Evolutionary conservation across 2,113 vertebrate genomes (phyloP).

Genomic region (Corythaixoides concolor): DNA sequence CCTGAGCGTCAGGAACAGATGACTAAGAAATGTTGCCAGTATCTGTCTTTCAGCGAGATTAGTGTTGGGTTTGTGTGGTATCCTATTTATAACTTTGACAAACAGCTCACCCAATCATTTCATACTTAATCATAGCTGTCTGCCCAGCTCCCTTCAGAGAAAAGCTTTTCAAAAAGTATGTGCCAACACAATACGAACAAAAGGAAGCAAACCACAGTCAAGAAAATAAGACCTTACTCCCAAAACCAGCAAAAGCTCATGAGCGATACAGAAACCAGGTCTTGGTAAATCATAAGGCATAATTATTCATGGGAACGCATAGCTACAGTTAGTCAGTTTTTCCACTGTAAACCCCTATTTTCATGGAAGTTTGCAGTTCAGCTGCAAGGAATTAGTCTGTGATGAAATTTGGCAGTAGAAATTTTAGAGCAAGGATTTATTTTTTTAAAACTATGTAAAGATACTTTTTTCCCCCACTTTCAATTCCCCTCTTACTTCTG

Average conservation of each 20-base stretch:
- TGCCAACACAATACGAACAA: constrained; percentile 45
- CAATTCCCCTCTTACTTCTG: neutral
- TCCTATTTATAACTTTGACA: constrained; percentile 71
- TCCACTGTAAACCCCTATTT: constrained; percentile 58
- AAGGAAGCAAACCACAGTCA: constrained; percentile 51
- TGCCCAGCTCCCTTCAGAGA: constrained; percentile 45
- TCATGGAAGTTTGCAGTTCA: constrained; percentile 49
- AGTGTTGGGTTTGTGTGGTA: constrained; percentile 64
- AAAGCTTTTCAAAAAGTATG: constrained; percentile 32
- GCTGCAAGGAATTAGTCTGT: constrained; percentile 55
- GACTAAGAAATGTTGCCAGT: constrained; percentile 66
- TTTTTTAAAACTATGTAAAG: neutral
- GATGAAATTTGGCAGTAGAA: constrained; percentile 41
- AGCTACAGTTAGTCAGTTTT: constrained; percentile 64
- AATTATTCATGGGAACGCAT: constrained; percentile 47
- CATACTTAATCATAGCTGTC: constrained; percentile 71
- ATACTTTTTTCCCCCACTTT: neutral
- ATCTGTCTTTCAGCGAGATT: constrained; percentile 59
- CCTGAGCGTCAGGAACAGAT: constrained; percentile 51
- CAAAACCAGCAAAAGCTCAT: neutral
- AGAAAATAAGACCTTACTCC: neutral
- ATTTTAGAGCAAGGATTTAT: neutral
- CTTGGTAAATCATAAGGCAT: constrained; percentile 25
- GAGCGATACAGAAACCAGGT: neutral
- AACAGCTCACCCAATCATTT: constrained; percentile 68